Evolutionary conservation across 2,797 vertebrate species (phyloP), one percentile per base, ranked within the genome.

Genomic region (Girardinus metallicus): DNA sequence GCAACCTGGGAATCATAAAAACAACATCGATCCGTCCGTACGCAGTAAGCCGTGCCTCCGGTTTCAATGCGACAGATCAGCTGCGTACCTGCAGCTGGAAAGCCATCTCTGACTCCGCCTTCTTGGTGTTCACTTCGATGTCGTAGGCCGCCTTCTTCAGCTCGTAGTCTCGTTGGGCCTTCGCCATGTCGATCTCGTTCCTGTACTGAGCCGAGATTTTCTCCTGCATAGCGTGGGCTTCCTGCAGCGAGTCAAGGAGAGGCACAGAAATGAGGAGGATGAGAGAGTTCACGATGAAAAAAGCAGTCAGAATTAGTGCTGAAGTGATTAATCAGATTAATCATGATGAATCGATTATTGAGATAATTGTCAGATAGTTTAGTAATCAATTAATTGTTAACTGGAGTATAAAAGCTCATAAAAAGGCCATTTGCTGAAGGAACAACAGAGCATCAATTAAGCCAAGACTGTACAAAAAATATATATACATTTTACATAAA

Each of bases 171-270:
- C 97, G 95, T 89, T 98, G 97, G 0, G 97, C 96, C 74, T 98
- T 98, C 5, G 97, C 97, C 96, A 98, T 97, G 81, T 98, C 96
- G 0, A 97, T 98, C 88, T 98, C 97, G 44, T 96, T 98, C 89
- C 96, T 90, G 77, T 96, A 98, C 90, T 98, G 97, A 75, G 97
- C 97, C 0, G 97, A 98, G 13, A 98, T 88, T 81, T 98, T 98
- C 87, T 96, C 96, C 88, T 98, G 97, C 94, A 97, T 96, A 0
- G 97, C 97, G 74, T 97, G 96, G 9, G 97, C 97, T 84, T 98
- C 97, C 97, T 98, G 86, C 57, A 89, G 66, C 68, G 60, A 55
- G 39, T 31, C 6, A 79, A 5, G 74, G 34, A 5, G 51, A 66
- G 51, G 36, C 36, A 12, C 1, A 80, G 15, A 43, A 18, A 73